Conservation (phyloP, 2,888 invertebrate species). For the Pseudococcus longispinus region DNA sequence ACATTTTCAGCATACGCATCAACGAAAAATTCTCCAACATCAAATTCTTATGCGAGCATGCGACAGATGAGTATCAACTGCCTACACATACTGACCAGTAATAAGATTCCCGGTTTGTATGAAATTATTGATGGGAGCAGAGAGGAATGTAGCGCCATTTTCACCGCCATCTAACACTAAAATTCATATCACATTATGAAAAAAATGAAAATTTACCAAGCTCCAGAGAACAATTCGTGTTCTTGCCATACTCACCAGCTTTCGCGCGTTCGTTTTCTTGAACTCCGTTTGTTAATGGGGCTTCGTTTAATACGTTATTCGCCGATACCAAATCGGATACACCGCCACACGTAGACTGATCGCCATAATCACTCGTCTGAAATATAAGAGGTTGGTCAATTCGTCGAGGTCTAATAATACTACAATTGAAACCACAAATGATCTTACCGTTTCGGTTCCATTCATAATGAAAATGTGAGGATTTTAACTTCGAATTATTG, state of each 20-base stretch:
- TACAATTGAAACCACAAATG: background rate
- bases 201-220: background rate
- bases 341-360: background rate
- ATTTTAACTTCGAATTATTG: no score
- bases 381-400: background rate
- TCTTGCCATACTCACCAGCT: slow-evolving; percentile 62
- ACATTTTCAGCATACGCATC: no score
- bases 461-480: background rate
- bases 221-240: background rate
- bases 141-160: slow-evolving; percentile 65
- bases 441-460: background rate
- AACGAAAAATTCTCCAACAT: no score
- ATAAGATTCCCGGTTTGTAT: slow-evolving; percentile 86
- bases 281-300: background rate
- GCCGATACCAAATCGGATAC: background rate
- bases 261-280: slow-evolving; percentile 59
- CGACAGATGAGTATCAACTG: background rate
- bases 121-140: slow-evolving; percentile 81
- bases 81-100: slow-evolving; percentile 73
- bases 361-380: background rate
- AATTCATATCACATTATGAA: background rate
- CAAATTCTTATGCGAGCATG: no score
- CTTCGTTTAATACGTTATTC: background rate
- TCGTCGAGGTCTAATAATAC: no score
- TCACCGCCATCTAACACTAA: background rate